Base-by-base conservation (phyloP, 1,140 invertebrate genomes). In the Cyrtorhinus lividipennis region DNA sequence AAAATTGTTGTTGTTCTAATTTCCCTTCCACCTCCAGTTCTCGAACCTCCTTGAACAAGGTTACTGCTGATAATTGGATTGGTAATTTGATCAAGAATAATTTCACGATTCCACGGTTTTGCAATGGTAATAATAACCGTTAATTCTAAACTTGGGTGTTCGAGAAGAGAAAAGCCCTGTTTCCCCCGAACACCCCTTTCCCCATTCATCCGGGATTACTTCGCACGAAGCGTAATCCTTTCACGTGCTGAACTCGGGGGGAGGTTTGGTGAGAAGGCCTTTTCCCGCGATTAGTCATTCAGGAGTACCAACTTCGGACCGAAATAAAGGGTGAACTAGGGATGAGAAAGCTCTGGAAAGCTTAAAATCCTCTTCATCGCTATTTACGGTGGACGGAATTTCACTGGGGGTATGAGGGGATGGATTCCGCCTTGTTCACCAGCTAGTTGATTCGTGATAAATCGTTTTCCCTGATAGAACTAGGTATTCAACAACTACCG, bases 221-320 rank as follows among this genome's bases (percentile, higher is more conserved):
- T 53, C 48, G 20, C 48, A 53, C 48, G 20, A 53, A 53, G 48
- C 48, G 48, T 53, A 53, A 53, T 53, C 48, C 48, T 53, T 53
- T 53, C 48, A 53, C 48, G 48, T 15, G 48, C 48, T 22, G 8
- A 53, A 53, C 12, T 53, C 20, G 8, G 18, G 48, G 48, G 18
- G n/a, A n/a, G n/a, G n/a, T n/a, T n/a, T n/a, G n/a, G n/a, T n/a
- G n/a, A n/a, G n/a, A n/a, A n/a, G n/a, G n/a, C n/a, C n/a, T n/a
- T n/a, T n/a, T n/a, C 48, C 48, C 48, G 10, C 48, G 48, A 53
- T 53, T 53, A 53, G 48, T 53, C 48, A 53, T 53, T 53, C 48
- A 12, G 48, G 48, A 12, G 30, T 13, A 53, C 10, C 10, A 53
- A 53, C 8, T 20, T 53, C 5, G 48, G 48, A 22, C 30, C 15